Evolutionary conservation across 1,140 invertebrate species (phyloP).

Genomic region (Zaprionus davidi): DNA sequence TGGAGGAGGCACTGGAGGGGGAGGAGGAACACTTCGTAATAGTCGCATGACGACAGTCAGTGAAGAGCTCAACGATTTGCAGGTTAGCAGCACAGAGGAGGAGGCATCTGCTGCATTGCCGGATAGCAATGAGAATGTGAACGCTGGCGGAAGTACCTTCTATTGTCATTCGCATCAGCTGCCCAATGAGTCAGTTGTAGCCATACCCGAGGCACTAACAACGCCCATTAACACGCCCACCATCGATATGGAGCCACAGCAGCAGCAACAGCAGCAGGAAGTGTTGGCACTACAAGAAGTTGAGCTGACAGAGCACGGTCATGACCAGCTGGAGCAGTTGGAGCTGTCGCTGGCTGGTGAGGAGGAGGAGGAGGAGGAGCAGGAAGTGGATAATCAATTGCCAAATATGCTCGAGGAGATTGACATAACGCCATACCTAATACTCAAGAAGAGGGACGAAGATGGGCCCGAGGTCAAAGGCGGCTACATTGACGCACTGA

Average conservation of each 20-base stretch:
- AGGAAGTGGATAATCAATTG: slow-evolving; percentile 69
- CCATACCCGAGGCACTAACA: not conserved
- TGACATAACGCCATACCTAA: slow-evolving; percentile 91
- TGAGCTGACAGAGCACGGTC: not conserved
- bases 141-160: slow-evolving; percentile 40
- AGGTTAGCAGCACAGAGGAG: slow-evolving; percentile 25
- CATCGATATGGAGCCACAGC: slow-evolving; percentile 13
- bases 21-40: slow-evolving; percentile 15
- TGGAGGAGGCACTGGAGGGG: slow-evolving; percentile 16
- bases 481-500: slow-evolving; percentile 94
- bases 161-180: slow-evolving; percentile 73
- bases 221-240: slow-evolving; percentile 58
- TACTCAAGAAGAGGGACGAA: slow-evolving; percentile 92
- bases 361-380: slow-evolving; percentile 75
- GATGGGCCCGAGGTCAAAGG: slow-evolving; percentile 95
- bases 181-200: slow-evolving; percentile 44
- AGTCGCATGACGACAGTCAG: slow-evolving; percentile 75
- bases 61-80: slow-evolving; percentile 64
- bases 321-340: slow-evolving; percentile 5
- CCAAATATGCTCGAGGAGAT: slow-evolving; percentile 89
- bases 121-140: slow-evolving; percentile 62
- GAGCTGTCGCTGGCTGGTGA: slow-evolving; percentile 68
- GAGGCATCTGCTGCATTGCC: slow-evolving; percentile 6
- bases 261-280: slow-evolving; percentile 1
- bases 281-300: slow-evolving; percentile 6